Evolutionary conservation across 2,113 vertebrate genomes (phyloP).

Genomic region (Cephalopholis sonnerati): DNA sequence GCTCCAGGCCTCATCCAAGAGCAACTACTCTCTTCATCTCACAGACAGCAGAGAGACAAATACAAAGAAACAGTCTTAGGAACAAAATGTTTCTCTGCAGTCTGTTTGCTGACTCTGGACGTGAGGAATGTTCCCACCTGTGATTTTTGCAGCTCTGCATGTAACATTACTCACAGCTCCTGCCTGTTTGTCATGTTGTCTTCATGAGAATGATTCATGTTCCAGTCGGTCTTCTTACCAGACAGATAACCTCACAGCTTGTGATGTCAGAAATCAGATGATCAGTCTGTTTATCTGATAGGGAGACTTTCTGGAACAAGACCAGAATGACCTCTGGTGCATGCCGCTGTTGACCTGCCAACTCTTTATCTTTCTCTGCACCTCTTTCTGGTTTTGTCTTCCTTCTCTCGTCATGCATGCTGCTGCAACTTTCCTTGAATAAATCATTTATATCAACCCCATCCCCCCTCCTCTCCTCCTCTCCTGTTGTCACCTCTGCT

Average conservation of each 20-base stretch:
- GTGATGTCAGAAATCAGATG: slow-evolving; percentile 19
- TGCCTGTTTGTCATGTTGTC: slow-evolving; percentile 30
- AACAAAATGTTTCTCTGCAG: slow-evolving; percentile 12
- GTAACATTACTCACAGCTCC: slow-evolving; percentile 47
- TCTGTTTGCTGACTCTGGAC: slow-evolving; percentile 3
- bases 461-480: slow-evolving; percentile 22
- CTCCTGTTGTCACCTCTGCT: slow-evolving; percentile 44
- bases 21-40: neutral
- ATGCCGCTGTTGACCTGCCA: slow-evolving; percentile 58
- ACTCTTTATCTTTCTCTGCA: slow-evolving; percentile 11
- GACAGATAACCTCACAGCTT: neutral
- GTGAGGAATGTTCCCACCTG: slow-evolving; percentile 3
- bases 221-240: slow-evolving; percentile 32
- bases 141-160: slow-evolving; percentile 35
- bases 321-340: slow-evolving; percentile 32
- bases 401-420: slow-evolving; percentile 57
- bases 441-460: slow-evolving; percentile 46
- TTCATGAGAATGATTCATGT: slow-evolving; percentile 25
- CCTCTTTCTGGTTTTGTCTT: slow-evolving; percentile 21
- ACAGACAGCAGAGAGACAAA: neutral
- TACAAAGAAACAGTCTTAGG: neutral
- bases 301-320: slow-evolving; percentile 27
- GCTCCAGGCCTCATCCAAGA: neutral
- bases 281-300: slow-evolving; percentile 30
- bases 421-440: slow-evolving; percentile 44